phyloP scores from a whole-genome alignment of 2,888 invertebrate species.

The Ecliptopera silaceata region DNA sequence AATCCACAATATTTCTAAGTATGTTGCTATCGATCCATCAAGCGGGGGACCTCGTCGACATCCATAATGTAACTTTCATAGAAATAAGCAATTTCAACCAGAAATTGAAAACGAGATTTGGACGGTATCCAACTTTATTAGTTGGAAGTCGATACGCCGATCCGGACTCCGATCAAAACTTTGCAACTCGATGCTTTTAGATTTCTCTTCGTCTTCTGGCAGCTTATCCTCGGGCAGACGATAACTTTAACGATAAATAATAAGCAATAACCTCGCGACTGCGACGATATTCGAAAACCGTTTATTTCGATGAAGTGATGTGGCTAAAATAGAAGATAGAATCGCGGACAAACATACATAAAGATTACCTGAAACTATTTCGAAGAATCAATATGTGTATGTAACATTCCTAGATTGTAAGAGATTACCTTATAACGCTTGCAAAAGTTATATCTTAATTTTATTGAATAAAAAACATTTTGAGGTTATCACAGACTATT shows the following conservation, averaged over 20 bases:
- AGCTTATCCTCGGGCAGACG: background rate
- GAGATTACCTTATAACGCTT: too few relatives aligned
- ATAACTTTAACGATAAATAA: constrained; percentile 22
- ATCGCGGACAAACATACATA: too few relatives aligned
- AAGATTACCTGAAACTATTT: too few relatives aligned
- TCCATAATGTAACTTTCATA: constrained; percentile 16
- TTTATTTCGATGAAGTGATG: background rate
- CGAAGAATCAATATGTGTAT: too few relatives aligned
- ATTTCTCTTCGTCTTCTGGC: constrained; percentile 19
- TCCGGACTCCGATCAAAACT: constrained; percentile 20
- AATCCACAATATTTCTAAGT: too few relatives aligned
- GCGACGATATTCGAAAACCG: background rate
- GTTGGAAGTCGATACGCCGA: constrained; percentile 4
- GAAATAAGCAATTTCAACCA: constrained; percentile 19
- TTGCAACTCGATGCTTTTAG: constrained; percentile 25
- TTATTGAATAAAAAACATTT: too few relatives aligned
- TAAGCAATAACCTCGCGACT: constrained; percentile 1
- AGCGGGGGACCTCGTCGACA: too few relatives aligned
- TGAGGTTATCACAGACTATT: too few relatives aligned
- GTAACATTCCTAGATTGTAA: too few relatives aligned
- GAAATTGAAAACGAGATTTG: constrained; percentile 27
- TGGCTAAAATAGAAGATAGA: too few relatives aligned
- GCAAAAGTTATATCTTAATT: too few relatives aligned
- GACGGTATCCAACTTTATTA: constrained; percentile 22
- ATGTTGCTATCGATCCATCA: too few relatives aligned